Base-by-base conservation (phyloP, 2,888 invertebrate genomes). In the Rotaria socialis region DNA sequence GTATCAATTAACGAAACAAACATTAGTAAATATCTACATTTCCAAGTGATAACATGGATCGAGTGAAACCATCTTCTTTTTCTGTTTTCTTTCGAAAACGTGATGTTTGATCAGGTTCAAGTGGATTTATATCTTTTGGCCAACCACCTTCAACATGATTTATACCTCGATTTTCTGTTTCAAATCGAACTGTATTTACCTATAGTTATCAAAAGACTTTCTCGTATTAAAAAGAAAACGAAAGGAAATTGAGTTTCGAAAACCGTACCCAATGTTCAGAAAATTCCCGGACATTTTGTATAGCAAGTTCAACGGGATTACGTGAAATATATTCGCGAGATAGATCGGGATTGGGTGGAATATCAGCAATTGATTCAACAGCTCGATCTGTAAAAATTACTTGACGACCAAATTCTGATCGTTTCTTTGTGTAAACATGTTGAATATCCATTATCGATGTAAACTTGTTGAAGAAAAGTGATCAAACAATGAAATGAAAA, bases 111-210 rank as follows among this genome's bases (percentile, higher is more conserved):
- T 97, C 96, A 2, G 94, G 94, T 89, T 96, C 96, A 60, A 93
- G 93, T 90, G 94, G 93, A 90, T 96, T 96, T 75, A 97, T 94
- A 90, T 97, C 97, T 92, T 95, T 96, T 0, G 96, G 96, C 97
- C 97, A 97, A 24, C 97, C 97, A 43, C 97, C 97, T 92, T 97
- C 97, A 27, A 94, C 93, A 90, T 97, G 97, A 89, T 94, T 94
- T 89, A 96, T 93, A 0, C 95, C 94, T 43, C 94, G 93, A 89
- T 93, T 93, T 87, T 94, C 93, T 89, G 94, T 94, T 90, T 94
- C 94, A 56, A 94, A 94, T 89, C 94, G 92, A 88, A 92, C 92
- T 86, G 94, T 94, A 89, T 94, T 94, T 50, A 93, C 92, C 93
- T 93, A 88, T 22, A 19, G 7, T 35, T 67, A 19, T 41, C 35